phyloP scores from a whole-genome alignment of 2,888 invertebrate genomes.

The Drosophila infuscata region DNA sequence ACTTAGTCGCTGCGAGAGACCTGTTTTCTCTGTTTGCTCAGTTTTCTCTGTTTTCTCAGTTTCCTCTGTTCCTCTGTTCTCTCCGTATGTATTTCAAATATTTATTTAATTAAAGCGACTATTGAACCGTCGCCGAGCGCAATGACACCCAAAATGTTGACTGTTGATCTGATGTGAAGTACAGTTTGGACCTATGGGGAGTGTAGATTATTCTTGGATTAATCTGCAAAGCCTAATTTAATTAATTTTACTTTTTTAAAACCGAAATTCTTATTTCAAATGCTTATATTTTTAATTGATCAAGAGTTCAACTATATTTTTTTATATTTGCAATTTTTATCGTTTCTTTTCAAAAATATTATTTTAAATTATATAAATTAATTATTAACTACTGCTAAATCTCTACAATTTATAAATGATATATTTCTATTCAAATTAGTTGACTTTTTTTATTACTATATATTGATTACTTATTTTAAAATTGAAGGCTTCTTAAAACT shows the following conservation, averaged over 20 bases:
- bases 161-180: background rate
- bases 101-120: slow-evolving; percentile 45
- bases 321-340: too few relatives aligned
- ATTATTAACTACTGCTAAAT: background rate
- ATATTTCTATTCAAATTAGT: too few relatives aligned
- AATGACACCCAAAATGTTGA: slow-evolving; percentile 28
- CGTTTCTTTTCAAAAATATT: too few relatives aligned
- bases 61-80: background rate
- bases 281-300: background rate
- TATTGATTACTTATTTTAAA: background rate
- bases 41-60: background rate
- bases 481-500: background rate
- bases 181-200: background rate
- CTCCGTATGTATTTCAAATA: slow-evolving; percentile 27
- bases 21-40: slow-evolving; percentile 3
- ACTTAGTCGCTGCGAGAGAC: slow-evolving; percentile 13
- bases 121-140: slow-evolving; percentile 23
- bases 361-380: background rate
- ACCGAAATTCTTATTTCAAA: background rate
- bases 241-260: background rate
- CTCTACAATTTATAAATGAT: background rate
- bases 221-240: background rate
- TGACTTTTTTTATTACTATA: too few relatives aligned
- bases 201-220: background rate
- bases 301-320: background rate